phyloP scores from a whole-genome alignment of 2,888 invertebrate species.

The Craniophora ligustri region DNA sequence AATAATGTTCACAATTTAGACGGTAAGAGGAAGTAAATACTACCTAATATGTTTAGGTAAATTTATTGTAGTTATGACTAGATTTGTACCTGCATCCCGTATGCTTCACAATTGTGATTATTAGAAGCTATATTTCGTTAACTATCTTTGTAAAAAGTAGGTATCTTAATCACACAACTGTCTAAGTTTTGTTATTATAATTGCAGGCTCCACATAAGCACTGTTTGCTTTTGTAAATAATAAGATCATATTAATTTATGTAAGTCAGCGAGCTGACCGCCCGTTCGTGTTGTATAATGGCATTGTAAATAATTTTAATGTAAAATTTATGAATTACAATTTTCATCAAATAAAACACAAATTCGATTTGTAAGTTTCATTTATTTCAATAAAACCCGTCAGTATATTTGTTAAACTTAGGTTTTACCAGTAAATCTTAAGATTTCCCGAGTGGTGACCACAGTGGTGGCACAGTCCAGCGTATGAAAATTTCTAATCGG shows the following conservation, averaged over 20 bases:
- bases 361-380: constrained; percentile 62
- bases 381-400: constrained; percentile 27
- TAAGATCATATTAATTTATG: constrained; percentile 26
- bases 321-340: constrained; percentile 87
- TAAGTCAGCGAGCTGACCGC: constrained; percentile 67
- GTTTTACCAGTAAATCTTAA: too few species aligned
- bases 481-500: too few species aligned
- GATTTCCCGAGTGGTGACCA: too few species aligned
- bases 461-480: too few species aligned
- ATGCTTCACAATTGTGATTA: constrained; percentile 20
- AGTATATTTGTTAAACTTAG: too few species aligned
- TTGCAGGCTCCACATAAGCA: constrained; percentile 54
- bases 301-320: constrained; percentile 87
- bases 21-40: constrained; percentile 4
- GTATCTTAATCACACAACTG: constrained; percentile 6
- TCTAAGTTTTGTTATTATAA: constrained; percentile 23
- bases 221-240: constrained; percentile 79
- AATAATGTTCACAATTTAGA: constrained; percentile 15
- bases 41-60: constrained; percentile 30
- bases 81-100: constrained; percentile 37
- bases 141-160: constrained; percentile 5
- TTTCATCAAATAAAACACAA: constrained; percentile 87
- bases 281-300: constrained; percentile 73
- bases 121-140: constrained; percentile 10
- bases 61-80: constrained; percentile 11